These are phyloP conservation scores for Uropsilus gracilis DNA, from an alignment of 2,113 vertebrate species.

Conservation along the genomic window DNA sequence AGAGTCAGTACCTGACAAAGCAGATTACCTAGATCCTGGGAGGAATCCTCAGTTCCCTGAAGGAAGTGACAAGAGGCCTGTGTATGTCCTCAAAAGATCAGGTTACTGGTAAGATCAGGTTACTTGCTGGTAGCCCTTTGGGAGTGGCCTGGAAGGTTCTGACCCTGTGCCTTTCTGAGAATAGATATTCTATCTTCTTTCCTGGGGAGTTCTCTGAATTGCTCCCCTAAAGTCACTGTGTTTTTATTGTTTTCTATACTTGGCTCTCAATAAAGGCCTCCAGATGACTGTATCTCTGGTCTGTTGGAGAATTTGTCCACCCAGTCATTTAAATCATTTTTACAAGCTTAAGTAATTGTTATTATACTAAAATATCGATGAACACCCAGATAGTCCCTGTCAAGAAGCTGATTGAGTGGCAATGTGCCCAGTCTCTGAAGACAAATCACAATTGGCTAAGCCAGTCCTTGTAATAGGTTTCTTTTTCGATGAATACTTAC, in stretches of 20 bases:
- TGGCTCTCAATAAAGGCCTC: slow-evolving; percentile 19
- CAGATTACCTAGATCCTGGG: not conserved
- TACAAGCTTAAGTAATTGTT: slow-evolving; percentile 37
- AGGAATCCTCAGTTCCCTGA: no score
- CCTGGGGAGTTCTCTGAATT: not conserved
- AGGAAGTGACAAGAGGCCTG: not conserved
- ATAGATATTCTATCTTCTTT: not conserved
- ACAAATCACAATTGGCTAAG: not conserved
- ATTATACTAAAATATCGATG: slow-evolving; percentile 34
- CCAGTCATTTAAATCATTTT: slow-evolving; percentile 39
- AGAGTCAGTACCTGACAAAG: not conserved
- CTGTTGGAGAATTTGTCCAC: not conserved
- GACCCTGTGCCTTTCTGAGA: not conserved
- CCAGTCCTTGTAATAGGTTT: not conserved
- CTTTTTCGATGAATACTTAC: not conserved
- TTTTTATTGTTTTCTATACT: not conserved
- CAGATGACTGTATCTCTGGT: not conserved
- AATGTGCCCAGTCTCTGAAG: not conserved
- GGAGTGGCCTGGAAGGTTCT: not conserved
- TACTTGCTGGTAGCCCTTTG: not conserved
- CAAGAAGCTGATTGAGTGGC: not conserved
- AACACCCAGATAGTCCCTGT: not conserved
- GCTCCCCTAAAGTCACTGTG: not conserved
- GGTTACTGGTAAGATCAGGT: not conserved
- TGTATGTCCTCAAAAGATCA: not conserved